Evolutionary conservation across 1,140 invertebrate genomes (phyloP).

Genomic region (Zophobas atratus): DNA sequence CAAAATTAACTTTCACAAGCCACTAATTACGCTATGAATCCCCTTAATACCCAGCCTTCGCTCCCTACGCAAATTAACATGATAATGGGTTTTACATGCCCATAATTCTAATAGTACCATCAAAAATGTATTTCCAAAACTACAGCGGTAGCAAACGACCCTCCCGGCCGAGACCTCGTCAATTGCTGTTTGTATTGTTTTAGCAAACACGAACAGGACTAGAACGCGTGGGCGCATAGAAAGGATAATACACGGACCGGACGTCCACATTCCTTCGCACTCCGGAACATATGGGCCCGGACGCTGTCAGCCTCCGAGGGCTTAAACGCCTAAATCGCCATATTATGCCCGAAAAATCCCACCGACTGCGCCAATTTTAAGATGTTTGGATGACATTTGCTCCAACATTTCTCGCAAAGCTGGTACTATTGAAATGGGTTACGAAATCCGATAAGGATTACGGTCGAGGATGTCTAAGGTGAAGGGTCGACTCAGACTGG

Average conservation of each 20-base stretch:
- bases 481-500: background rate
- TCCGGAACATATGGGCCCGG: too few relatives aligned
- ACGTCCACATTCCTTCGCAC: too few relatives aligned
- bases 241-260: too few relatives aligned
- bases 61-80: constrained; percentile 19
- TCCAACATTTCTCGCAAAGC: too few relatives aligned
- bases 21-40: constrained; percentile 1
- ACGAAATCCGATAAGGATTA: background rate
- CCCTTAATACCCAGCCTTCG: background rate
- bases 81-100: constrained; percentile 17
- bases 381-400: too few relatives aligned
- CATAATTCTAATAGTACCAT: constrained; percentile 17
- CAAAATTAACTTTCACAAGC: constrained; percentile 18
- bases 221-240: background rate
- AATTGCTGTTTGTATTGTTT: background rate
- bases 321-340: too few relatives aligned
- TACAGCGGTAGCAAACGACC: background rate
- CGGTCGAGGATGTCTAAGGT: background rate
- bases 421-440: background rate
- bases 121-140: constrained; percentile 13
- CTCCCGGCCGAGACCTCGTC: background rate
- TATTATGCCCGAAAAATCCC: too few relatives aligned
- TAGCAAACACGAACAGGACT: background rate
- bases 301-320: too few relatives aligned
- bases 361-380: too few relatives aligned